Conservation (phyloP, 2,113 vertebrate species). For the Grantiella picta region DNA sequence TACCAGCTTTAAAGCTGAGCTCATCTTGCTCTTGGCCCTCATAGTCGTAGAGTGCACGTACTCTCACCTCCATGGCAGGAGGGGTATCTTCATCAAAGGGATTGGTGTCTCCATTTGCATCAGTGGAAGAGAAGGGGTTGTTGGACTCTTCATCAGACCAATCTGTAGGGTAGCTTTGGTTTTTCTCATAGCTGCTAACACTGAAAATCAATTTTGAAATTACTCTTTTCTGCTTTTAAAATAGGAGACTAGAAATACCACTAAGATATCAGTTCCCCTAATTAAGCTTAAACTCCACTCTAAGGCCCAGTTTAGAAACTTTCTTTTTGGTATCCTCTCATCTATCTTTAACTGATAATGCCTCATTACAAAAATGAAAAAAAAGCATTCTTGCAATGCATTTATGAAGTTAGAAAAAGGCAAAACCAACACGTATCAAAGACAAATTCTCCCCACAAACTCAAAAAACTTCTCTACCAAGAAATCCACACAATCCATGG, state of each 20-base stretch:
- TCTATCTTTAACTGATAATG: background rate
- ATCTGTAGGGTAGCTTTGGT: conserved; percentile 77
- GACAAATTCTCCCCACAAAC: background rate
- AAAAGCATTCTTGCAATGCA: background rate
- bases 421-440: background rate
- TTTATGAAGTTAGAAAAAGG: background rate
- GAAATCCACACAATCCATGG: background rate
- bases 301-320: background rate
- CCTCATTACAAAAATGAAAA: background rate
- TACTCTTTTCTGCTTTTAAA: background rate
- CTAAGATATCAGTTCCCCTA: background rate
- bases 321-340: background rate
- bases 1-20: conserved; percentile 95
- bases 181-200: conserved; percentile 85
- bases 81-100: conserved; percentile 89
- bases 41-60: conserved; percentile 93
- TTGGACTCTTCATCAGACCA: conserved; percentile 91
- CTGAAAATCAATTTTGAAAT: conserved; percentile 53
- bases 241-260: background rate
- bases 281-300: background rate
- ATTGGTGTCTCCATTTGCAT: conserved; percentile 88
- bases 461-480: background rate
- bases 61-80: conserved; percentile 79
- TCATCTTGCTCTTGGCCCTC: conserved; percentile 97
- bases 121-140: conserved; percentile 87